Conservation (phyloP, 2,113 vertebrate genomes). For the Psilopsiagon aurifrons region DNA sequence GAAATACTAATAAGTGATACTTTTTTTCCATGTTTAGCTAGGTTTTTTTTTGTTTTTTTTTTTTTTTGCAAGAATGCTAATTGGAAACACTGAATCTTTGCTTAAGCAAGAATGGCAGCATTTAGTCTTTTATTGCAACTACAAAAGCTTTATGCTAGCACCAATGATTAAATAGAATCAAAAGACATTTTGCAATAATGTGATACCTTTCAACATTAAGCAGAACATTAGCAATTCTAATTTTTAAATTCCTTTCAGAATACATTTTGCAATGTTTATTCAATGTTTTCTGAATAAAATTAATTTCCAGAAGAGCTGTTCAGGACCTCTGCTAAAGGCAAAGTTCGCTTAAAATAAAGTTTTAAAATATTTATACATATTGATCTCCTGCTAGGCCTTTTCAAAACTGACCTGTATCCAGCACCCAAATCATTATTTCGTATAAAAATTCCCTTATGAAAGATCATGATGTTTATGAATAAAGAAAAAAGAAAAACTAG, state of each 20-base stretch:
- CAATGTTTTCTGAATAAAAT: background rate
- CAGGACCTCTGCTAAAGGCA: background rate
- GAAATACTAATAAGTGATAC: background rate
- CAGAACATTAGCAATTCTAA: background rate
- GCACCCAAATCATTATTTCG: background rate
- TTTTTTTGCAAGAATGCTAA: background rate
- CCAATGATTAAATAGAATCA: background rate
- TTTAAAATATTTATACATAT: background rate
- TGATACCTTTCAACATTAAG: background rate
- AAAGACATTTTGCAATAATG: background rate
- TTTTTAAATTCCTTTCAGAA: background rate
- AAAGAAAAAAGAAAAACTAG: background rate
- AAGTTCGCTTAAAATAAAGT: background rate
- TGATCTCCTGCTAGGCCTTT: background rate
- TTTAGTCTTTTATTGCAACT: background rate
- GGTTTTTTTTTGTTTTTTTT: background rate
- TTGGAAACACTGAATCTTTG: background rate
- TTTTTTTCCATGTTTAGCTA: background rate
- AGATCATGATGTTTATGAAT: background rate
- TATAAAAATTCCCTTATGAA: background rate
- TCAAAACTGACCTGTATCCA: background rate
- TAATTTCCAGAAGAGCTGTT: background rate
- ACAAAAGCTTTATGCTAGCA: background rate
- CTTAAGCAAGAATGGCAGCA: background rate
- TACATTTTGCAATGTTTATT: background rate